phyloP scores from a whole-genome alignment of 1,140 invertebrate species.

The Drosophila rhopaloa region DNA sequence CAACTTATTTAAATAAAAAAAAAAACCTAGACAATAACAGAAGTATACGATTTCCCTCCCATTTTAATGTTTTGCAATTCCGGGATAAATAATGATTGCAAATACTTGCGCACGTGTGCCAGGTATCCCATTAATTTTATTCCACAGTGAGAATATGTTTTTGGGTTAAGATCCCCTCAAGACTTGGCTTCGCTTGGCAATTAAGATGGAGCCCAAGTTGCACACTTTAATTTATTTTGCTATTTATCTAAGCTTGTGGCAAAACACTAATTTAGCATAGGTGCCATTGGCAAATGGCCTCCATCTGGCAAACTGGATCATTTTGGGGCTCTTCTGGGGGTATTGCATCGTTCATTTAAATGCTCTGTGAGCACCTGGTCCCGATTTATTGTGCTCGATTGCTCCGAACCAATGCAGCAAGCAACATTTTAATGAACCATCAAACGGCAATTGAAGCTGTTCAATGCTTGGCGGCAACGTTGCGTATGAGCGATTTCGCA shows the following conservation, averaged over 20 bases:
- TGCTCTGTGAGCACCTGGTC: constrained; percentile 30
- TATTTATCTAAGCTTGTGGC: constrained; percentile 59
- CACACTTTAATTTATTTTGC: constrained; percentile 52
- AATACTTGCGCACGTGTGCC: constrained; percentile 31
- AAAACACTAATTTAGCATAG: constrained; percentile 46
- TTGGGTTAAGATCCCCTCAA: constrained; percentile 44
- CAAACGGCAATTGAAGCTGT: constrained; percentile 63
- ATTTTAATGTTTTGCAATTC: constrained; percentile 29
- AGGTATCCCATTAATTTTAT: constrained; percentile 35
- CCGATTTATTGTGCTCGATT: constrained; percentile 63
- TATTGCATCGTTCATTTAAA: constrained; percentile 52
- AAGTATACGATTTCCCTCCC: constrained; percentile 3
- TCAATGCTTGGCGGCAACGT: constrained; percentile 56
- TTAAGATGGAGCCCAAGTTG: constrained; percentile 41
- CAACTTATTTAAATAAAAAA: background rate
- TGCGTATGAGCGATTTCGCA: constrained; percentile 72
- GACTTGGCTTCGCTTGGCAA: constrained; percentile 17
- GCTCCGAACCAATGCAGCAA: constrained; percentile 44
- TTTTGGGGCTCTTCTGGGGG: constrained; percentile 1
- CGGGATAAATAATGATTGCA: constrained; percentile 15
- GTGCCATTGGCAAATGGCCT: constrained; percentile 2
- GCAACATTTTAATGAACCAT: constrained; percentile 74
- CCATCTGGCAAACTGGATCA: background rate
- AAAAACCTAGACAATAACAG: constrained; percentile 9
- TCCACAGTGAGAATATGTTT: constrained; percentile 1